These are phyloP conservation scores for Paramisgurnus dabryanus DNA, from an alignment of 2,113 vertebrate genomes.

Conservation along the genomic window DNA sequence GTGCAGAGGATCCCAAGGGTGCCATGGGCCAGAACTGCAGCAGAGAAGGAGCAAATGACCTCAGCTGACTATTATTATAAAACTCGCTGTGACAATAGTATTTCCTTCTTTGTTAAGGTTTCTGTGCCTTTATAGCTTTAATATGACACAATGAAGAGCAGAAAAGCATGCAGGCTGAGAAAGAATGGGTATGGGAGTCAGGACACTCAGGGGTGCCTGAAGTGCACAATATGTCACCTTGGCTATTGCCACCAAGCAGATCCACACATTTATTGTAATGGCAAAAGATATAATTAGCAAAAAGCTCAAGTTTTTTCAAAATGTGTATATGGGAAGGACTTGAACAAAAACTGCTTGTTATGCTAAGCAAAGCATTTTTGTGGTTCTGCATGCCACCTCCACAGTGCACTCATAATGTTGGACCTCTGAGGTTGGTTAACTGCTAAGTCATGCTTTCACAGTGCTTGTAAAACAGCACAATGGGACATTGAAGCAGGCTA, in stretches of 20 bases:
- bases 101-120: not conserved
- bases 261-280: too few species aligned
- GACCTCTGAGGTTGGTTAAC: constrained; percentile 21
- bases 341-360: not conserved
- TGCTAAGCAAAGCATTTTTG: not conserved
- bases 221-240: too few species aligned
- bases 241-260: too few species aligned
- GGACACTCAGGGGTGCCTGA: too few species aligned
- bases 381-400: constrained; percentile 4
- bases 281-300: too few species aligned
- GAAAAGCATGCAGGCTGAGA: too few species aligned
- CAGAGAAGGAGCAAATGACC: constrained; percentile 1
- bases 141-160: not conserved
- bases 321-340: not conserved
- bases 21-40: constrained; percentile 15
- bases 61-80: not conserved
- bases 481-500: not conserved
- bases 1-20: constrained; percentile 34
- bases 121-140: too few species aligned
- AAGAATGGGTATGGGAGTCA: too few species aligned
- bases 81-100: not conserved
- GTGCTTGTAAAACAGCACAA: constrained; percentile 26
- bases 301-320: not conserved
- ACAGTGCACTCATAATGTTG: constrained; percentile 19
- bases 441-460: constrained; percentile 35